Evolutionary conservation across 1,140 invertebrate genomes (phyloP).

Genomic region (Heliconius nattereri): DNA sequence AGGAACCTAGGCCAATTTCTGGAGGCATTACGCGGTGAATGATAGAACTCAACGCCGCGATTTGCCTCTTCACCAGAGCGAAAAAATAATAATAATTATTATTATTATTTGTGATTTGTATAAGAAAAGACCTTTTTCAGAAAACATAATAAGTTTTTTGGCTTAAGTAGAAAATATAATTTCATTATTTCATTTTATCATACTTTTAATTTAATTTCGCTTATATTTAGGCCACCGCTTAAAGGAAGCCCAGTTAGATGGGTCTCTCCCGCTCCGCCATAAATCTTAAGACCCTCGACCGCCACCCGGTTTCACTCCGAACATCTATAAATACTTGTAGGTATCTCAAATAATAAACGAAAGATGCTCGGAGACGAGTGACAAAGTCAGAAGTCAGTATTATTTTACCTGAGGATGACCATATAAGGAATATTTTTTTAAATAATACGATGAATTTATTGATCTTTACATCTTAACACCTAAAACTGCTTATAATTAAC

Average conservation of each 20-base stretch:
- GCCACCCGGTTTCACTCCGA: conserved; percentile 77
- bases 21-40: too few relatives aligned
- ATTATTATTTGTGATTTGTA: too few relatives aligned
- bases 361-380: conserved; percentile 48
- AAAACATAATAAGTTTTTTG: not conserved
- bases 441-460: not conserved
- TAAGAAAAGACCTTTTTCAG: too few relatives aligned
- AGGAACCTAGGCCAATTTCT: too few relatives aligned
- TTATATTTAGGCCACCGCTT: conserved; percentile 31
- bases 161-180: not conserved
- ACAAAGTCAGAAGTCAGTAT: conserved; percentile 48
- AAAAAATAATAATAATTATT: too few relatives aligned
- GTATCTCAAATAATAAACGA: conserved; percentile 76
- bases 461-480: not conserved
- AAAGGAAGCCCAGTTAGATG: conserved; percentile 74
- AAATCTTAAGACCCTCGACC: conserved; percentile 80
- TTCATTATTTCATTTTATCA: not conserved
- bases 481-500: not conserved
- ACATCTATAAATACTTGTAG: conserved; percentile 79
- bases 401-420: not conserved
- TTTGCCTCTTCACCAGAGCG: too few relatives aligned
- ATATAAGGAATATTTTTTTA: not conserved
- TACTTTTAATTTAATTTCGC: not conserved
- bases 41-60: too few relatives aligned
- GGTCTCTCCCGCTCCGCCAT: conserved; percentile 77